phyloP scores from a whole-genome alignment of 2,888 invertebrate genomes.

The Uloborus plumipes region DNA sequence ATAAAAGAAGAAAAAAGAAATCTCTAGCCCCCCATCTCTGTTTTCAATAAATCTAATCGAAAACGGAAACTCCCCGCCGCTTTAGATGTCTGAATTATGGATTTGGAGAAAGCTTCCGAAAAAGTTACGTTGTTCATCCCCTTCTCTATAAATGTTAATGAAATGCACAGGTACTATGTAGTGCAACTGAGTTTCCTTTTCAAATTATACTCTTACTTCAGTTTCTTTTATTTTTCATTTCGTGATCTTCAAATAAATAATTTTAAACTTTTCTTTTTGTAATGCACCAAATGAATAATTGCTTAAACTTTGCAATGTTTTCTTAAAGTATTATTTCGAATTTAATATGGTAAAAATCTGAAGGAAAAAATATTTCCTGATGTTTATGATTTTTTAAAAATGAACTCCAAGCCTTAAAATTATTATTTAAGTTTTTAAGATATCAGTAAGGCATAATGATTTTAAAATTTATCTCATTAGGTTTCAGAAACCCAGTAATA shows the following conservation, averaged over 20 bases:
- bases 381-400: not conserved
- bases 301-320: slow-evolving; percentile 5
- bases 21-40: slow-evolving; percentile 11
- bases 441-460: too few relatives aligned
- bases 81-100: slow-evolving; percentile 38
- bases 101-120: slow-evolving; percentile 27
- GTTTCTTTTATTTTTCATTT: slow-evolving; percentile 23
- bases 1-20: too few relatives aligned
- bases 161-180: slow-evolving; percentile 17
- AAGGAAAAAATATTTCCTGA: too few relatives aligned
- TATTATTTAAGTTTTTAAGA: not conserved
- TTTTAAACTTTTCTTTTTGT: too few relatives aligned
- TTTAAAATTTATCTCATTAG: too few relatives aligned
- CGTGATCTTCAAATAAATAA: not conserved
- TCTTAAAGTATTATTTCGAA: too few relatives aligned
- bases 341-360: too few relatives aligned
- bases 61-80: slow-evolving; percentile 15
- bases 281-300: slow-evolving; percentile 32
- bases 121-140: slow-evolving; percentile 17
- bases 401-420: not conserved
- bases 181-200: slow-evolving; percentile 26
- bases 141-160: slow-evolving; percentile 47
- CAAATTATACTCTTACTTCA: slow-evolving; percentile 34
- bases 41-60: slow-evolving; percentile 41
- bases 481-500: too few relatives aligned